phyloP scores from a whole-genome alignment of 2,888 invertebrate species.

The Seira ritae region DNA sequence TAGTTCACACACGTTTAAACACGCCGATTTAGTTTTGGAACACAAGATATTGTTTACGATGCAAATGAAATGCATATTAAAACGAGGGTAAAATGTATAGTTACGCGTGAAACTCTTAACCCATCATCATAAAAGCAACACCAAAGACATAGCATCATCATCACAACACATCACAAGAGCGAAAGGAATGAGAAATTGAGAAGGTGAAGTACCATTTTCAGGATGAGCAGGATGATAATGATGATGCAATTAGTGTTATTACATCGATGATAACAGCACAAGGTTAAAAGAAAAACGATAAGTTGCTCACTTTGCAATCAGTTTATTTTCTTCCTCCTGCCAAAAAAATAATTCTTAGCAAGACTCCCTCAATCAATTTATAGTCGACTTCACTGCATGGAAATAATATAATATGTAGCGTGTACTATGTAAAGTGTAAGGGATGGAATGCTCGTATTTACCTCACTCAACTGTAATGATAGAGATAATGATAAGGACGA shows the following conservation, averaged over 20 bases:
- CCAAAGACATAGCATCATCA: background rate
- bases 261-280: conserved; percentile 47
- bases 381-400: too few species aligned
- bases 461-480: conserved; percentile 1
- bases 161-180: conserved; percentile 17
- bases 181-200: conserved; percentile 4
- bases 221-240: conserved; percentile 29
- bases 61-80: conserved; percentile 36
- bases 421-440: too few species aligned
- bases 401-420: too few species aligned
- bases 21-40: background rate
- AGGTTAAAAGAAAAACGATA: conserved; percentile 17
- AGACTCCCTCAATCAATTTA: too few species aligned
- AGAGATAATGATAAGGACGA: background rate
- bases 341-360: background rate
- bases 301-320: too few species aligned
- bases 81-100: conserved; percentile 2
- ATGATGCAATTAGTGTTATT: conserved; percentile 55
- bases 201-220: conserved; percentile 9
- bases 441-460: conserved; percentile 18
- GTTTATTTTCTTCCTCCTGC: background rate
- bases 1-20: conserved; percentile 11
- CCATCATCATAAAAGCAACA: conserved; percentile 16
- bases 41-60: conserved; percentile 21
- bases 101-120: conserved; percentile 44